Evolutionary conservation across 2,888 invertebrate species (phyloP).

Genomic region (Cistogaster globosa): DNA sequence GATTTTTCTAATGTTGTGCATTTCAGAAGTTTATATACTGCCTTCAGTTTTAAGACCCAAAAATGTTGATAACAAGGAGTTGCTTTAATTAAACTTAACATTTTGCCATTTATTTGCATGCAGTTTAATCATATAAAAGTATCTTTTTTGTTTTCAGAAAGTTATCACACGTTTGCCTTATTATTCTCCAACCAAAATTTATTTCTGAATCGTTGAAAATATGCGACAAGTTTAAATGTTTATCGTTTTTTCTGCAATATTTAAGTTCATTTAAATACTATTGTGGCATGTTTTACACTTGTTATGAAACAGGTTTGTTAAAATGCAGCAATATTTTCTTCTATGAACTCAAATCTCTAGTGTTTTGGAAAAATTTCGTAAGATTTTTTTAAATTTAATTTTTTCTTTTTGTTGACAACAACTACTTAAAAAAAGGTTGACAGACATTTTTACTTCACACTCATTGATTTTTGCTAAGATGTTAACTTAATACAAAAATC

Average conservation of each 20-base stretch:
- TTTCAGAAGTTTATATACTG: too few relatives aligned
- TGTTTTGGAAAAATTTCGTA: slow-evolving; percentile 20
- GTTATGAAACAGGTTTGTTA: background rate
- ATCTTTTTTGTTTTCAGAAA: too few relatives aligned
- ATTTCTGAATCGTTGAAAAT: background rate
- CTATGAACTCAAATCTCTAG: slow-evolving; percentile 29
- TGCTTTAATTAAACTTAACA: too few relatives aligned
- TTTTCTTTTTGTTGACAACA: background rate
- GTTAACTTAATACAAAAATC: background rate
- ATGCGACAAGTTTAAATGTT: slow-evolving; percentile 54
- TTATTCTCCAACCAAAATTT: background rate
- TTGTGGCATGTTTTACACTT: slow-evolving; percentile 5
- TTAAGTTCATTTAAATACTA: slow-evolving; percentile 3
- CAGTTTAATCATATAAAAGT: too few relatives aligned
- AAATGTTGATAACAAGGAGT: too few relatives aligned
- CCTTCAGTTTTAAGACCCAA: too few relatives aligned
- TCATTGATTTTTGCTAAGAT: slow-evolving; percentile 11
- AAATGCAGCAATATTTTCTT: background rate
- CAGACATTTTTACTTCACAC: background rate
- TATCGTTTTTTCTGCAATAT: slow-evolving; percentile 2
- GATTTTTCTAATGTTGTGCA: too few relatives aligned
- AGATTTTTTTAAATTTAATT: slow-evolving; percentile 7
- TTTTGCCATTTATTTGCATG: too few relatives aligned
- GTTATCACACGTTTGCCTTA: too few relatives aligned
- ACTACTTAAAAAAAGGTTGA: too few relatives aligned